Conservation (phyloP, 2,888 invertebrate species). For the Hypomecis punctinalis region DNA sequence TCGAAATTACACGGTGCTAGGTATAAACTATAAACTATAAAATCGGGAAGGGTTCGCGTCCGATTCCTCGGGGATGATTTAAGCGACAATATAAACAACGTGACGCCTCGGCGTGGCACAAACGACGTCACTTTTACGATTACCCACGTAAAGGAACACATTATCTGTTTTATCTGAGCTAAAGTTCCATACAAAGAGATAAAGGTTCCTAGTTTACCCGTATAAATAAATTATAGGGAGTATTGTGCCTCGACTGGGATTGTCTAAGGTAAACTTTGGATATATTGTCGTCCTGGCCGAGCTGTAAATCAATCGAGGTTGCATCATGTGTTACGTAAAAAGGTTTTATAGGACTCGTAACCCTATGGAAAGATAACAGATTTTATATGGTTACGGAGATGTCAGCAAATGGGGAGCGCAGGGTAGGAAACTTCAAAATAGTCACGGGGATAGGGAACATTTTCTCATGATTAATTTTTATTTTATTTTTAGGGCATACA, state of each 20-base stretch:
- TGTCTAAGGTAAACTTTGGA: conserved; percentile 76
- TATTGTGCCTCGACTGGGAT: conserved; percentile 69
- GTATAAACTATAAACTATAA: conserved; percentile 25
- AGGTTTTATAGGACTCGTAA: conserved; percentile 73
- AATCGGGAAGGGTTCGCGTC: conserved; percentile 41
- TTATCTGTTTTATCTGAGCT: conserved; percentile 80
- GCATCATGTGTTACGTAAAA: conserved; percentile 70
- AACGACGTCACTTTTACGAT: conserved; percentile 68
- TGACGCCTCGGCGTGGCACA: conserved; percentile 59
- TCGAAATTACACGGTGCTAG: conserved; percentile 38
- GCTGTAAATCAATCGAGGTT: conserved; percentile 74
- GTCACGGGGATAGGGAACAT: too few species aligned
- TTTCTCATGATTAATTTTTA: too few species aligned
- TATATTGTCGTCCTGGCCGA: conserved; percentile 65
- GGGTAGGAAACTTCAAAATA: background rate
- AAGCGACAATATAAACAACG: conserved; percentile 63
- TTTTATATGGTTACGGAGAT: conserved; percentile 52
- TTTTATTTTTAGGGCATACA: too few species aligned
- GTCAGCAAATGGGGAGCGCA: conserved; percentile 3
- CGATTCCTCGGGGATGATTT: conserved; percentile 50
- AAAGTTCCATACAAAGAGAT: conserved; percentile 78
- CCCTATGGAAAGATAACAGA: conserved; percentile 66
- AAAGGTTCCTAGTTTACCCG: conserved; percentile 74
- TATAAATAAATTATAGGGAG: conserved; percentile 80
- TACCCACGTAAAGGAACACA: conserved; percentile 74